These are phyloP conservation scores for Onychostruthus taczanowskii DNA, from an alignment of 2,113 vertebrate genomes.

Conservation along the genomic window DNA sequence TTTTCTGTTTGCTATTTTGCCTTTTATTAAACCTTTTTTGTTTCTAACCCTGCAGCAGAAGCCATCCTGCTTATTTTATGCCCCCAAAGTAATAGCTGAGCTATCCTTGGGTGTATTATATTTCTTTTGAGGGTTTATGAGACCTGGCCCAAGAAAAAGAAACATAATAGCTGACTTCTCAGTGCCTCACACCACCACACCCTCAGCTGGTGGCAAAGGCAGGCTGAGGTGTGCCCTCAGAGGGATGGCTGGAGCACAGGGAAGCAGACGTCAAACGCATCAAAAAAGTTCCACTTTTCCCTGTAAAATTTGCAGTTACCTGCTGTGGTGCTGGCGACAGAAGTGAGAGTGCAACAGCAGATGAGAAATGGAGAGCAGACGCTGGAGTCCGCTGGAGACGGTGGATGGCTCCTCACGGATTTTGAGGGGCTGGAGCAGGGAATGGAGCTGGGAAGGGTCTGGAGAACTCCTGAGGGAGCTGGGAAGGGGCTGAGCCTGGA, in stretches of 20 bases:
- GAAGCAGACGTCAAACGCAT: background rate
- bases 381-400: accelerated
- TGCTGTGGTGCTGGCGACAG: accelerated
- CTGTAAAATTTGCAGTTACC: background rate
- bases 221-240: background rate
- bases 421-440: background rate
- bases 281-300: background rate
- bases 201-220: background rate
- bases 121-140: too few relatives aligned
- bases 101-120: too few relatives aligned
- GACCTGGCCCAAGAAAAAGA: too few relatives aligned
- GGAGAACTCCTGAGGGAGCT: background rate
- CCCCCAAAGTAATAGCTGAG: too few relatives aligned
- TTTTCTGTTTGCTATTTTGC: too few relatives aligned
- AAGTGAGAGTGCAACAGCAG: background rate
- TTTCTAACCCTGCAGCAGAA: too few relatives aligned
- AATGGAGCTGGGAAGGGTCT: accelerated
- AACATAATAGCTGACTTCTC: background rate
- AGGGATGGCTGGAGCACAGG: background rate
- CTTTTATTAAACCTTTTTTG: too few relatives aligned
- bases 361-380: accelerated
- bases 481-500: background rate
- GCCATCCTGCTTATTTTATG: too few relatives aligned
- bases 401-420: background rate
- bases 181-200: accelerated